Evolutionary conservation across 2,113 vertebrate genomes (phyloP).

Genomic region (Trinectes maculatus): DNA sequence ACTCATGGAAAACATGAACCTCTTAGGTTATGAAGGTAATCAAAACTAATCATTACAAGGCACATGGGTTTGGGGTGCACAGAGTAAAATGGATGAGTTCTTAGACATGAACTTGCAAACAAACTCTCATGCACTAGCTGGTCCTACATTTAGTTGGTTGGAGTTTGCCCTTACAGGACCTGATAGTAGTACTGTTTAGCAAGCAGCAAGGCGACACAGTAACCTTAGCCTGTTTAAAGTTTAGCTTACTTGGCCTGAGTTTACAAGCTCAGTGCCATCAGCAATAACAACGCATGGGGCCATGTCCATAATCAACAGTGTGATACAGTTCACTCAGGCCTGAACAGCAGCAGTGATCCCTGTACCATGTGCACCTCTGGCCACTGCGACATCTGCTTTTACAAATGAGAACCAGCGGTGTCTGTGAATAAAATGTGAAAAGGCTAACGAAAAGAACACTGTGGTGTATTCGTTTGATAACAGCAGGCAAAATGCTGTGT

Average conservation of each 20-base stretch:
- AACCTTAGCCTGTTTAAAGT: slow-evolving; percentile 44
- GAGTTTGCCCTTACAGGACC: slow-evolving; percentile 62
- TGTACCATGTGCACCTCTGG: slow-evolving; percentile 44
- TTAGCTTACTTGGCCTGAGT: slow-evolving; percentile 35
- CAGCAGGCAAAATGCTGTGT: background rate
- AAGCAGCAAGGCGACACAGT: slow-evolving; percentile 29
- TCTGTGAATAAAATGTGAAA: background rate
- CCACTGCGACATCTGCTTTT: slow-evolving; percentile 15
- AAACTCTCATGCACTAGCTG: no score
- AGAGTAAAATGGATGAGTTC: background rate
- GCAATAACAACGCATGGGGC: background rate
- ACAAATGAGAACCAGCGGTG: background rate
- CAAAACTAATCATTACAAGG: background rate
- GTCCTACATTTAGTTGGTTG: slow-evolving; percentile 23
- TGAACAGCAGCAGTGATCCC: background rate
- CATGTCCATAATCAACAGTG: background rate
- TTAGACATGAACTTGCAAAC: background rate
- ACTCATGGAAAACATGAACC: background rate
- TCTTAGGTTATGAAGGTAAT: background rate
- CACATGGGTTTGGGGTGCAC: background rate
- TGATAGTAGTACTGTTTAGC: slow-evolving; percentile 33
- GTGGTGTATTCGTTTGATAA: background rate
- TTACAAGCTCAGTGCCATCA: slow-evolving; percentile 1
- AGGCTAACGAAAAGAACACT: background rate
- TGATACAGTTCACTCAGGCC: background rate